phyloP scores from a whole-genome alignment of 2,888 invertebrate genomes.

The Diloba caeruleocephala region DNA sequence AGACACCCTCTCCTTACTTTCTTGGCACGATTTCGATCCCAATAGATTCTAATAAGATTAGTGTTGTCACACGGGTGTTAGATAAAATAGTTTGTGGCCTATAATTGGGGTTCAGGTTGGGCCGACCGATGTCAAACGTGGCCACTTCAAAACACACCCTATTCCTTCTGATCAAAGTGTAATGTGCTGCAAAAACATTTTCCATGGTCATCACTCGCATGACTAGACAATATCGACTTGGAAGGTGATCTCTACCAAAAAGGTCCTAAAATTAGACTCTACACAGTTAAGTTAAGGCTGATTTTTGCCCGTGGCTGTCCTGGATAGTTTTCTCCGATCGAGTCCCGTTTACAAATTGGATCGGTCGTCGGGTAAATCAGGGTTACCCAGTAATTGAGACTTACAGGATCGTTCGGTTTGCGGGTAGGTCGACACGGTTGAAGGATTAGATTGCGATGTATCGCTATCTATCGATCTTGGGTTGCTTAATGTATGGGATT shows the following conservation, averaged over 20 bases:
- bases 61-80: slow-evolving; percentile 86
- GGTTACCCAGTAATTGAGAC: slow-evolving; percentile 88
- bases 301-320: slow-evolving; percentile 47
- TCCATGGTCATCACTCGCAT: slow-evolving; percentile 87
- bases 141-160: slow-evolving; percentile 59
- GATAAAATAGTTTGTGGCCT: slow-evolving; percentile 89
- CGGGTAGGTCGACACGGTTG: slow-evolving; percentile 74
- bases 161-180: slow-evolving; percentile 55
- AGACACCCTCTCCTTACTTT: slow-evolving; percentile 60
- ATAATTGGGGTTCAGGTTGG: slow-evolving; percentile 84
- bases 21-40: slow-evolving; percentile 79
- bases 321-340: slow-evolving; percentile 82
- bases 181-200: slow-evolving; percentile 54
- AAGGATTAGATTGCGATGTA: slow-evolving; percentile 81
- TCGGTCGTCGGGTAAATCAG: slow-evolving; percentile 86
- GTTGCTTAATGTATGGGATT: slow-evolving; percentile 57
- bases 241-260: slow-evolving; percentile 70
- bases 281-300: slow-evolving; percentile 34
- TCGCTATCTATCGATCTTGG: slow-evolving; percentile 82
- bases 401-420: slow-evolving; percentile 86
- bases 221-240: slow-evolving; percentile 87
- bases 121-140: slow-evolving; percentile 54
- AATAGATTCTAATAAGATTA: slow-evolving; percentile 89
- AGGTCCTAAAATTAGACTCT: slow-evolving; percentile 31
- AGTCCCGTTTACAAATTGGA: slow-evolving; percentile 87